Evolutionary conservation across 1,140 invertebrate genomes (phyloP), one percentile per base, ranked within the genome.

Genomic region (Sinonovacula constricta): DNA sequence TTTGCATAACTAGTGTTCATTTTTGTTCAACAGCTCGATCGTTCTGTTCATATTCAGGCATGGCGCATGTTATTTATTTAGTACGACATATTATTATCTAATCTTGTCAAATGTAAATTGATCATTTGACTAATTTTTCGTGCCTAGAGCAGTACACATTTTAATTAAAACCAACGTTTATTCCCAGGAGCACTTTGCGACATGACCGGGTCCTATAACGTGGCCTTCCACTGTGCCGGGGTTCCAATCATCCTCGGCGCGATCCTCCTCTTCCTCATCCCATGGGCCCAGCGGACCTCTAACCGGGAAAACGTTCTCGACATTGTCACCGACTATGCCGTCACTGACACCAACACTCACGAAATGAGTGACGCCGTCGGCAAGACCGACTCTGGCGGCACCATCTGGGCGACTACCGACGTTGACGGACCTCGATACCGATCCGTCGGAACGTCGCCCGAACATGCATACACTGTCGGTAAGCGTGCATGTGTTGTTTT

Each of bases 151-250:
- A n/a, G n/a, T n/a, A n/a, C n/a, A n/a, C n/a, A n/a, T n/a, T n/a
- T n/a, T n/a, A n/a, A n/a, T n/a, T n/a, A n/a, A n/a, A n/a, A n/a
- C n/a, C n/a, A n/a, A n/a, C n/a, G n/a, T n/a, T n/a, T n/a, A n/a
- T n/a, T n/a, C n/a, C n/a, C 77, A 94, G 93, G 94, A 56, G 86
- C 86, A n/a, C 77, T 93, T 24, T 93, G 90, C 76, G 93, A 93
- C 75, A 63, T 87, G 0, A 85, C 89, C 14, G 89, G 90, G 36
- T 94, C 94, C 22, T 98, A 97, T 86, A 93, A 93, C 0, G 81
- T 96, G 33, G 94, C 96, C 0, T 95, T 98, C 82, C 90, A 96
- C 26, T 90, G 96, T 72, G 95, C 96, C 28, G 97, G 97, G 4
- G 91, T 97, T 60, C 96, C 96, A 0, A 95, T 96, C 1, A 92